phyloP scores from a whole-genome alignment of 2,113 vertebrate species.

The Charadrius vociferus region DNA sequence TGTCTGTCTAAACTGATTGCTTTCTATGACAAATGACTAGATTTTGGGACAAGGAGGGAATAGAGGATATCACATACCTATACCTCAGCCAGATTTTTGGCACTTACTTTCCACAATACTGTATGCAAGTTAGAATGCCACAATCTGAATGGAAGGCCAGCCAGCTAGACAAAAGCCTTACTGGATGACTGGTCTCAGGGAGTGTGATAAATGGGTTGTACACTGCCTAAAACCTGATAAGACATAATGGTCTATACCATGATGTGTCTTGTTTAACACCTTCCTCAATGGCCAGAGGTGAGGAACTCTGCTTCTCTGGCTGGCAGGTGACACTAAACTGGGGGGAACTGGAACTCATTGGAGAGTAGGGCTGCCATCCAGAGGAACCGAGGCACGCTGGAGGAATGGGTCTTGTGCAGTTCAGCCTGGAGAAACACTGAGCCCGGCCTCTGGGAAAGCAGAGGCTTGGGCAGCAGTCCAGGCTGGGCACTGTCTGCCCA shows the following conservation, averaged over 20 bases:
- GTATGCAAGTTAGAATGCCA: background rate
- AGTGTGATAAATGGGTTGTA: fast-evolving
- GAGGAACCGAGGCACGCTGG: fast-evolving
- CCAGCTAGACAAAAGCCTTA: background rate
- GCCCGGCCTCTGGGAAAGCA: background rate
- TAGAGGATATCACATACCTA: background rate
- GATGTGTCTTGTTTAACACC: fast-evolving
- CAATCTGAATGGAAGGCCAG: background rate
- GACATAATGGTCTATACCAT: fast-evolving
- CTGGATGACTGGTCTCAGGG: background rate
- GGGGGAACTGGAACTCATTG: fast-evolving
- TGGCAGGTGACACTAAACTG: background rate
- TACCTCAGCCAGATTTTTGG: background rate
- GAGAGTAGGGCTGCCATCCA: background rate
- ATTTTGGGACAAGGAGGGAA: background rate
- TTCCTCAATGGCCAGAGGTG: background rate
- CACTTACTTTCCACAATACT: background rate
- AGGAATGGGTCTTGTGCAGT: background rate
- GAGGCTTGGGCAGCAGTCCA: fast-evolving
- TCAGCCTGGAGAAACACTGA: background rate
- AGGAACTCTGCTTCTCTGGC: fast-evolving
- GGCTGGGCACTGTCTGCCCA: background rate
- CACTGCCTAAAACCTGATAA: background rate
- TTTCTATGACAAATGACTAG: background rate
- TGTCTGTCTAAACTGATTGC: background rate